These are phyloP conservation scores for Oncorhynchus nerka DNA, from an alignment of 2,113 vertebrate genomes.

Conservation along the genomic window DNA sequence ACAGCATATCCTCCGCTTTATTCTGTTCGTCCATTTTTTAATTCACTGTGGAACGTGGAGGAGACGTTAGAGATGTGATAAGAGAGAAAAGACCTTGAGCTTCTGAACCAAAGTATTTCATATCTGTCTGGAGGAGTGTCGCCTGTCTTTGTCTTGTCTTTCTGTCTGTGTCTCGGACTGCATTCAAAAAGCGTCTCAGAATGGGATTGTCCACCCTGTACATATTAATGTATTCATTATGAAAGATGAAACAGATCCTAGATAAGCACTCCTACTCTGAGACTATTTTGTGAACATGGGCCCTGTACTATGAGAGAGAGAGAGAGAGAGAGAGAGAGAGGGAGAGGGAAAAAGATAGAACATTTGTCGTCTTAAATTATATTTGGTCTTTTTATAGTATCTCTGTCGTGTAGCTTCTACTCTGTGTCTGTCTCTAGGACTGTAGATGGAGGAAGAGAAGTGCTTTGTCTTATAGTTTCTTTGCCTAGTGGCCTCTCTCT, in stretches of 20 bases:
- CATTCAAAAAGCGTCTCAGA: background rate
- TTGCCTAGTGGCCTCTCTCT: background rate
- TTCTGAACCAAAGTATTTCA: background rate
- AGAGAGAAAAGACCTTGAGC: background rate
- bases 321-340: too few species aligned
- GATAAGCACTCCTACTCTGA: too few species aligned
- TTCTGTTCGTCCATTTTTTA: background rate
- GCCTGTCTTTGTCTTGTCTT: background rate
- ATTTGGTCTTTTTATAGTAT: too few species aligned
- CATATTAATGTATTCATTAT: background rate
- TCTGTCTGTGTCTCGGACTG: background rate
- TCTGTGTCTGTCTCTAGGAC: constrained; percentile 12
- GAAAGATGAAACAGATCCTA: too few species aligned
- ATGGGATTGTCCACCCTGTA: background rate
- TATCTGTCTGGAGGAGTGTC: background rate
- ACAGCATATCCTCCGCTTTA: background rate
- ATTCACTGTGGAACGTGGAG: background rate
- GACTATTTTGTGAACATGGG: too few species aligned
- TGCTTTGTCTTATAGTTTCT: background rate
- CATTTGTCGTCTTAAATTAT: too few species aligned
- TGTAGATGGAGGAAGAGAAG: constrained; percentile 22
- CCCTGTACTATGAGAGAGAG: too few species aligned
- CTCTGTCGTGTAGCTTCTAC: too few species aligned
- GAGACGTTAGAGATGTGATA: background rate
- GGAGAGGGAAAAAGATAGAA: too few species aligned